Conservation (phyloP, 2,113 vertebrate genomes). For the Silurus meridionalis region DNA sequence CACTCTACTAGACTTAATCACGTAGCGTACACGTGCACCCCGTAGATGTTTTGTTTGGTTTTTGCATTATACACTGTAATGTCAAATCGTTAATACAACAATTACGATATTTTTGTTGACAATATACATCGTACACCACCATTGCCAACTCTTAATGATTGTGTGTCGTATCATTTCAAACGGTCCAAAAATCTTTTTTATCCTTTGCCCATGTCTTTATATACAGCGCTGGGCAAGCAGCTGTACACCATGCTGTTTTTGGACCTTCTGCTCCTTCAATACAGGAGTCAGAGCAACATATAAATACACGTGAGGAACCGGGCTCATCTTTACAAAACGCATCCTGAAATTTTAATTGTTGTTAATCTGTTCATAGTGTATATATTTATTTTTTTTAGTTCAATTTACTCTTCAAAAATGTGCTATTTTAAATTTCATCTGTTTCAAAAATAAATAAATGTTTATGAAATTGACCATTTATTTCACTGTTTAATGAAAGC, state of each 20-base stretch:
- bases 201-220: conserved; percentile 58
- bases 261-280: conserved; percentile 25
- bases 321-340: background rate
- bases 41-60: too few relatives aligned
- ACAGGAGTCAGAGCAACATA: background rate
- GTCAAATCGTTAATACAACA: too few relatives aligned
- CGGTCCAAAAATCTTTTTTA: background rate
- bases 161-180: background rate
- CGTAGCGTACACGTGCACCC: too few relatives aligned
- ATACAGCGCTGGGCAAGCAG: conserved; percentile 65
- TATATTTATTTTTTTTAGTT: background rate
- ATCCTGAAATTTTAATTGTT: background rate
- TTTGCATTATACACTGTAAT: too few relatives aligned
- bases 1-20: too few relatives aligned
- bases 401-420: background rate
- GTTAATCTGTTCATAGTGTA: too few relatives aligned
- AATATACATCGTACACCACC: too few relatives aligned
- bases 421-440: background rate
- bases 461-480: too few relatives aligned
- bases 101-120: too few relatives aligned
- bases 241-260: conserved; percentile 63
- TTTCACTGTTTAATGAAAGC: too few relatives aligned
- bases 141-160: background rate
- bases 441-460: too few relatives aligned
- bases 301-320: background rate